Percentiles rank a stretch among this genome's conserved stretches.
phyloP scores from a whole-genome alignment of 2,888 invertebrate genomes.

The Melolontha melolontha region DNA sequence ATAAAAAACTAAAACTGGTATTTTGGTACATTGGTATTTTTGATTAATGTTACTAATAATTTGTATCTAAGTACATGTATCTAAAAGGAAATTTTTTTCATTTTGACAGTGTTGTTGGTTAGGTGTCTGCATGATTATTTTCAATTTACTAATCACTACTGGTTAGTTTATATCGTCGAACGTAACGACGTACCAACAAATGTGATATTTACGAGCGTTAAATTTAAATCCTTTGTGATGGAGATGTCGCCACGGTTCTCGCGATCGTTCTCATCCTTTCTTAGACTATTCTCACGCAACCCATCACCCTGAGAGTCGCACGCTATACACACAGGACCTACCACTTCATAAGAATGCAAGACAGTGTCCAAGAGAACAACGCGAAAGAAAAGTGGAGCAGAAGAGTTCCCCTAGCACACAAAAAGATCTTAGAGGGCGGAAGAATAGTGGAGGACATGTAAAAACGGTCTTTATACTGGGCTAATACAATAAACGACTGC shows the following conservation, averaged over 20 bases:
- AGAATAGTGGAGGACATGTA: conserved; percentile 55
- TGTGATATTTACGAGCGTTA: conserved; percentile 35
- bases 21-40: too few species aligned
- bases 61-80: too few species aligned
- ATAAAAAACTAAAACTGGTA: too few species aligned
- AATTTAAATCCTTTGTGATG: conserved; percentile 32
- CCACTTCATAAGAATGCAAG: conserved; percentile 52
- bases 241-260: conserved; percentile 33
- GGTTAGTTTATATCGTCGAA: conserved; percentile 7
- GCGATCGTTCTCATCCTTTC: conserved; percentile 34
- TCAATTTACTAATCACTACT: conserved; percentile 18
- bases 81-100: too few species aligned
- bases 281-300: conserved; percentile 41
- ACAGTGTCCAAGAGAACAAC: conserved; percentile 42
- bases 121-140: conserved; percentile 12
- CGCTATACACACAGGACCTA: conserved; percentile 23
- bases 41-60: too few species aligned
- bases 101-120: too few species aligned
- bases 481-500: conserved; percentile 61
- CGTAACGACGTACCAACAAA: conserved; percentile 31
- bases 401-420: conserved; percentile 34
- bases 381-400: conserved; percentile 30
- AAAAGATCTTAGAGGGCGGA: conserved; percentile 48
- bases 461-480: conserved; percentile 59
- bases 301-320: conserved; percentile 43